These are phyloP conservation scores for Thaumetopoea pityocampa DNA, from an alignment of 1,140 invertebrate genomes.

Conservation along the genomic window DNA sequence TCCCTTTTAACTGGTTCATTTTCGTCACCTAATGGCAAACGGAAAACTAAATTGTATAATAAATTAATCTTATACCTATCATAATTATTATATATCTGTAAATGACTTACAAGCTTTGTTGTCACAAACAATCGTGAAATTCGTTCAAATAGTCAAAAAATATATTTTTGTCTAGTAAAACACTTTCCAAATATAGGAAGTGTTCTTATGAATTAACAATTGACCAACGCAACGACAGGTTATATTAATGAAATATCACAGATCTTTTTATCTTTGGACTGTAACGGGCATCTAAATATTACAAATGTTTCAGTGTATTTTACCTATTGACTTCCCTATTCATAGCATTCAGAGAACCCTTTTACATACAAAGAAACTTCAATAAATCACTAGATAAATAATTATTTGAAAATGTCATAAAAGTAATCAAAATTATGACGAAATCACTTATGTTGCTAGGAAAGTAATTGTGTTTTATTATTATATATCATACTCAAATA, in stretches of 20 bases:
- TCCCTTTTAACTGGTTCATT: constrained; percentile 70
- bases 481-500: constrained; percentile 56
- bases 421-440: constrained; percentile 59
- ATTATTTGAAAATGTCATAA: constrained; percentile 59
- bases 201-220: constrained; percentile 74
- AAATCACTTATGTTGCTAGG: constrained; percentile 64
- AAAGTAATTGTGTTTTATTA: constrained; percentile 57
- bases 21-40: constrained; percentile 68
- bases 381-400: constrained; percentile 54
- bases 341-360: constrained; percentile 60
- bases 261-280: constrained; percentile 76
- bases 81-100: constrained; percentile 68
- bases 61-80: constrained; percentile 73
- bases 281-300: constrained; percentile 63
- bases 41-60: constrained; percentile 74
- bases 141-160: constrained; percentile 74
- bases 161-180: constrained; percentile 71
- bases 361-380: constrained; percentile 69
- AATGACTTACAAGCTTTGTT: constrained; percentile 65
- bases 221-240: constrained; percentile 75
- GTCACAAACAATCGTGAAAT: constrained; percentile 68
- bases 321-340: constrained; percentile 56
- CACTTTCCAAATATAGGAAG: constrained; percentile 56
- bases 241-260: constrained; percentile 76
- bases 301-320: constrained; percentile 45